A percentile compares a stretch with the other conserved stretches of the same genome.
These are phyloP conservation scores for Cyanocitta stelleri DNA, from an alignment of 2,113 vertebrate species.

Conservation along the genomic window DNA sequence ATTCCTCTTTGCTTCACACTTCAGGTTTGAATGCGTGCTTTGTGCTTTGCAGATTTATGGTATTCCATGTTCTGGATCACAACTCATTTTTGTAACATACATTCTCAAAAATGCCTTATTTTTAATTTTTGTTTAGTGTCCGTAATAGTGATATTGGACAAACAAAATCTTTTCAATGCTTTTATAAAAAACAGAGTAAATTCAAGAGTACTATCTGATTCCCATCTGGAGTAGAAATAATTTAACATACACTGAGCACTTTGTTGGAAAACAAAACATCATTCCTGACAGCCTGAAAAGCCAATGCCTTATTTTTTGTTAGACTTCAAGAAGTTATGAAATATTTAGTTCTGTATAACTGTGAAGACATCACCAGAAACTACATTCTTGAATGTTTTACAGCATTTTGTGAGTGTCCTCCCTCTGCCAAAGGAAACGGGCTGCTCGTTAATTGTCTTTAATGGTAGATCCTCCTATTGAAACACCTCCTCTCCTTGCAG, in stretches of 20 bases:
- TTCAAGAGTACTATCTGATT: constrained; percentile 2
- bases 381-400: background rate
- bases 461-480: constrained; percentile 5
- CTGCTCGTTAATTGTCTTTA: constrained; percentile 20
- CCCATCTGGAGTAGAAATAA: constrained; percentile 1
- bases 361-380: background rate
- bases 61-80: background rate
- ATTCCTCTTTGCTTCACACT: constrained; percentile 21
- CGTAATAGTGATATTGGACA: background rate
- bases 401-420: background rate
- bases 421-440: background rate
- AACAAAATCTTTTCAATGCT: background rate
- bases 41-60: constrained; percentile 32
- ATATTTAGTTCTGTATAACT: constrained; percentile 4
- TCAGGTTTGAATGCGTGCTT: constrained; percentile 16
- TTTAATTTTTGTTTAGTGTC: background rate
- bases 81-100: background rate
- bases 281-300: background rate
- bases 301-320: background rate
- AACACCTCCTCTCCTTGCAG: constrained; percentile 32
- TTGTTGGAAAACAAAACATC: background rate
- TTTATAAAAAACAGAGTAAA: background rate
- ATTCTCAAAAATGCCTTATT: background rate
- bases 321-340: background rate
- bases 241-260: background rate